Base-by-base conservation (phyloP, 2,888 invertebrate species). In the Bhutanitis thaidina region DNA sequence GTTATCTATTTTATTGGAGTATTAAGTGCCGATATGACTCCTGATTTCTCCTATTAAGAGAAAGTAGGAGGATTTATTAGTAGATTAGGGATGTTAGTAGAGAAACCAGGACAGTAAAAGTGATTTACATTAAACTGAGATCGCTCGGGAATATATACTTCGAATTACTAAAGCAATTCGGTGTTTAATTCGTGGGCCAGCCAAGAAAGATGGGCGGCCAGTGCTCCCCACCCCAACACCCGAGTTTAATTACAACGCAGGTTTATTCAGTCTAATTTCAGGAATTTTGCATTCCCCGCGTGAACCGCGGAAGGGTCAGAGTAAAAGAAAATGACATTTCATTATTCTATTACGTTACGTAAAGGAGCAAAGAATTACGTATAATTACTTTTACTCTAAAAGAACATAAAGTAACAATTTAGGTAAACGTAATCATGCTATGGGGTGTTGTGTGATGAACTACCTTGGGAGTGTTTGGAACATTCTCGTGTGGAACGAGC, bases 241-340 rank as follows among this genome's bases (percentile, higher is more conserved):
- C 82, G 73, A 72, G 73, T 89, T 88, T 88, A 89, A 88, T 89
- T 88, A 88, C 84, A 81, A 79, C 78, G 76, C 78, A 82, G 87
- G 86, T 88, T 87, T 84, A 85, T 85, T 84, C 84, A 77, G 78
- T 85, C 86, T 87, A 87, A 89, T 88, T 88, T 87, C 71, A 79
- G 75, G 75, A 87, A 83, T 85, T 89, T 88, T 78, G 83, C 85
- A 89, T 88, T 87, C 88, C 74, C 74, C 70, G 75, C 85, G 86
- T 80, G 86, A 84, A 85, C 86, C 86, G 74, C 87, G 84, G 79
- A 85, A 88, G 88, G 89, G 87, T 88, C 87, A 82, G 79, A 72
- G 71, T 65, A 74, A 86, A 87, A 88, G 88, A 88, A 88, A 89
- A 88, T 86, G 88, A 86, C 87, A 89, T 88, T 67, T 85, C 80